A percentile compares a stretch with the other conserved stretches of the same genome.
phyloP scores from a whole-genome alignment of 2,113 vertebrate species.

The Ardeotis arabs region DNA sequence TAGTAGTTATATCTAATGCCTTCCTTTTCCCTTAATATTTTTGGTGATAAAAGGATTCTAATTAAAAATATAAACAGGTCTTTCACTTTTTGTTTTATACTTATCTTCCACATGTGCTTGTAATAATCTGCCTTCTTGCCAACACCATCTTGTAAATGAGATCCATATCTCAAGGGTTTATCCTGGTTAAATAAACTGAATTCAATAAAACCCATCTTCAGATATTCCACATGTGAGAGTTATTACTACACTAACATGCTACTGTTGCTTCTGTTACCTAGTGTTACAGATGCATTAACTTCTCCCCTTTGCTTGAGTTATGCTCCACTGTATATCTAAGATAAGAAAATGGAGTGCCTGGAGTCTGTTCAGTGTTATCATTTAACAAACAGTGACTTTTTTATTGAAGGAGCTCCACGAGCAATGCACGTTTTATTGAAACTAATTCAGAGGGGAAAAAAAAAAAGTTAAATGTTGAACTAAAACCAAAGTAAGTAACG shows the following conservation, averaged over 20 bases:
- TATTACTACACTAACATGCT: constrained; percentile 79
- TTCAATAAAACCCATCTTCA: constrained; percentile 82
- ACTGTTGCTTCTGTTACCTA: constrained; percentile 81
- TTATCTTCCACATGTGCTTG: constrained; percentile 79
- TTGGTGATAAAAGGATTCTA: constrained; percentile 32
- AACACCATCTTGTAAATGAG: constrained; percentile 83
- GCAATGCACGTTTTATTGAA: constrained; percentile 73
- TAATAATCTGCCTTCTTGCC: constrained; percentile 78
- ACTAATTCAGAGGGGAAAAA: constrained; percentile 70
- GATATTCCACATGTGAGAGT: constrained; percentile 79
- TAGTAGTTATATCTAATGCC: not conserved
- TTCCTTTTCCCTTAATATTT: constrained; percentile 45
- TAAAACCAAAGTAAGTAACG: constrained; percentile 60
- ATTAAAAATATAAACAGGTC: constrained; percentile 64
- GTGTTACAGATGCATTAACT: constrained; percentile 72
- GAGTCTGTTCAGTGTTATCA: constrained; percentile 80
- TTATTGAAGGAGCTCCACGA: constrained; percentile 78
- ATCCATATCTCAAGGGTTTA: constrained; percentile 80
- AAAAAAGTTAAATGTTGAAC: constrained; percentile 63
- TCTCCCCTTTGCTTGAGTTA: constrained; percentile 78
- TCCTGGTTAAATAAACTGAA: constrained; percentile 82
- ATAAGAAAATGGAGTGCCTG: constrained; percentile 80
- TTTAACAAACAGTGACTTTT: constrained; percentile 79
- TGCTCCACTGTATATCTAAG: constrained; percentile 80
- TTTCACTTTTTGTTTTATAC: constrained; percentile 67